phyloP scores from a whole-genome alignment of 2,888 invertebrate species.

The Sarcophaga caerulescens region DNA sequence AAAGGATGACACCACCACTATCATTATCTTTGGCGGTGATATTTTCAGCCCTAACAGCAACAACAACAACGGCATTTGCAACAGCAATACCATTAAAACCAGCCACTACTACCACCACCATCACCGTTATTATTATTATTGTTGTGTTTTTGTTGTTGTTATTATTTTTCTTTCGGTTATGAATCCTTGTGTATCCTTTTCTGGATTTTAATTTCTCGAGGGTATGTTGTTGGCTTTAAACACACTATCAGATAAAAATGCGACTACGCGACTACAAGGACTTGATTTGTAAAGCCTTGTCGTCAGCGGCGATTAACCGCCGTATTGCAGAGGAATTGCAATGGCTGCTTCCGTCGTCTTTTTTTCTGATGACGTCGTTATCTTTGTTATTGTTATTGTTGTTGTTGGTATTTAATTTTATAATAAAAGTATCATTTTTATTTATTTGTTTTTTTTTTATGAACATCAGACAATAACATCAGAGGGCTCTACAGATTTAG shows the following conservation, averaged over 20 bases:
- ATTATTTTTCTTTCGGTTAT: not conserved
- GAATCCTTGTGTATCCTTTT: not conserved
- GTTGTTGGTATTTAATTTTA: constrained; percentile 44
- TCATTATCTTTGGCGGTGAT: constrained; percentile 63
- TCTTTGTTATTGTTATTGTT: constrained; percentile 28
- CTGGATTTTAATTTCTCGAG: not conserved
- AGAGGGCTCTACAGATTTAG: constrained; percentile 52
- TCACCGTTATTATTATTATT: not conserved
- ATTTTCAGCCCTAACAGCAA: constrained; percentile 23
- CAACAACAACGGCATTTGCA: too few species aligned
- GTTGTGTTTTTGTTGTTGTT: not conserved
- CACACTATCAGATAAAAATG: not conserved
- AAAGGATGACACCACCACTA: constrained; percentile 66
- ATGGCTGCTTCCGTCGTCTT: constrained; percentile 50
- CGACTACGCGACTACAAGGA: not conserved
- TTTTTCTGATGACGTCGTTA: constrained; percentile 16
- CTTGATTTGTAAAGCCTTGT: not conserved
- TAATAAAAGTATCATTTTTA: constrained; percentile 64
- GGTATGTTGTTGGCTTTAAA: not conserved
- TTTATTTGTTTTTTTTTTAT: not conserved
- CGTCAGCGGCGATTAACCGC: constrained; percentile 23
- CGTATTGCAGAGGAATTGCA: constrained; percentile 60
- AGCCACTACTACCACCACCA: constrained; percentile 10
- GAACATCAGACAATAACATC: constrained; percentile 23
- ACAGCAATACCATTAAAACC: not conserved